A percentile compares a stretch with the other conserved stretches of the same genome.
Evolutionary conservation across 2,113 vertebrate genomes (phyloP).

Genomic region (Myotis brandtii): DNA sequence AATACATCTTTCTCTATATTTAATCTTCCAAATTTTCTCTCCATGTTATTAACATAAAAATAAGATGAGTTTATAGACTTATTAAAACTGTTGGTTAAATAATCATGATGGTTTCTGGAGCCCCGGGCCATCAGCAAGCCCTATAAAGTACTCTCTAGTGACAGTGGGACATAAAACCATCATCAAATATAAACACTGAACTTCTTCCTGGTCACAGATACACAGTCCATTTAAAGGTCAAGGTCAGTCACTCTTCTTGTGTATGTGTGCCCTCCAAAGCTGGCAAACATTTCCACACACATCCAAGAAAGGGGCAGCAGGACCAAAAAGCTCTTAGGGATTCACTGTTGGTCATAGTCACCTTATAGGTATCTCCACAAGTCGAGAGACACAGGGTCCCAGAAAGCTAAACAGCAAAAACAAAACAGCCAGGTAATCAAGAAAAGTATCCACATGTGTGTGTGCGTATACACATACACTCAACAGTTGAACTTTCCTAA

Average conservation of each 20-base stretch:
- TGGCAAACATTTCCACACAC: constrained; percentile 43
- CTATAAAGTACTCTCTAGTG: constrained; percentile 39
- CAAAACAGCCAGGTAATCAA: neutral
- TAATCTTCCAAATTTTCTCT: constrained; percentile 51
- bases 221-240: constrained; percentile 7
- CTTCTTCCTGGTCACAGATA: constrained; percentile 61
- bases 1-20: neutral
- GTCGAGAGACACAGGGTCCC: neutral
- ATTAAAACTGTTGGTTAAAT: constrained; percentile 61
- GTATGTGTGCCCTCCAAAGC: neutral
- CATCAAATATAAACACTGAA: constrained; percentile 56
- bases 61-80: constrained; percentile 60
- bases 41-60: constrained; percentile 71
- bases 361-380: neutral
- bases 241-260: constrained; percentile 62
- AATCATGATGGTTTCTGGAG: constrained; percentile 39
- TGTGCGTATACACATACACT: neutral
- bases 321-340: neutral
- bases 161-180: constrained; percentile 54
- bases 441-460: neutral
- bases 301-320: neutral
- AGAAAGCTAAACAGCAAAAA: constrained; percentile 18
- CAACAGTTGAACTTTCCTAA: constrained; percentile 50
- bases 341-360: neutral
- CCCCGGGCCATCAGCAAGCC: constrained; percentile 18